Evolutionary conservation across 2,888 invertebrate species (phyloP).

Genomic region (Tubulanus polymorphus): DNA sequence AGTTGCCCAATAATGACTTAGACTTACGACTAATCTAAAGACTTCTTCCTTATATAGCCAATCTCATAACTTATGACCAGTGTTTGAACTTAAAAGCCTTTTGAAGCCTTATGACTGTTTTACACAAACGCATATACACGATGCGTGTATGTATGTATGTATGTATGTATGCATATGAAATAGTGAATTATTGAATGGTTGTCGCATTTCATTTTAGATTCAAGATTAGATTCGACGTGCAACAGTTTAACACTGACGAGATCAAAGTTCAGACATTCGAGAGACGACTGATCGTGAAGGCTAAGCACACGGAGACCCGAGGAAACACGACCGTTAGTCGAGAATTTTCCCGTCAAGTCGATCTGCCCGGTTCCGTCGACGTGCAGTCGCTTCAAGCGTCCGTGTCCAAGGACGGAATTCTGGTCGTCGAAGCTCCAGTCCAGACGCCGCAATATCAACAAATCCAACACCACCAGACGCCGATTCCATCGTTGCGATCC

Average conservation of each 20-base stretch:
- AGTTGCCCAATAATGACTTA: too few relatives aligned
- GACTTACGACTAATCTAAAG: too few relatives aligned
- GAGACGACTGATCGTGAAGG: conserved; percentile 38
- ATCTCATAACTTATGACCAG: conserved; percentile 29
- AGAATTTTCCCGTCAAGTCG: conserved; percentile 44
- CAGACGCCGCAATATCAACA: not conserved
- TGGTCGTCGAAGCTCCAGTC: conserved; percentile 40
- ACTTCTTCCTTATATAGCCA: too few relatives aligned
- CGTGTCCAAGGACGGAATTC: conserved; percentile 42
- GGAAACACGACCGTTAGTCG: conserved; percentile 34
- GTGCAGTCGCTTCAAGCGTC: conserved; percentile 38
- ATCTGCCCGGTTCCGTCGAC: conserved; percentile 41
- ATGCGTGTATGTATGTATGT: too few relatives aligned
- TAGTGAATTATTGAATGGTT: too few relatives aligned
- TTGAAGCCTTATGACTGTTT: not conserved
- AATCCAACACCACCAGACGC: not conserved
- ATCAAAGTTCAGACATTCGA: conserved; percentile 44
- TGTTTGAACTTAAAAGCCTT: conserved; percentile 33
- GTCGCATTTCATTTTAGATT: too few relatives aligned
- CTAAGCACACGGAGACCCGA: conserved; percentile 36
- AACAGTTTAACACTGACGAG: conserved; percentile 44
- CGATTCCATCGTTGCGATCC: not conserved
- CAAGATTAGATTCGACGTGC: conserved; percentile 43
- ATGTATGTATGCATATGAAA: too few relatives aligned
- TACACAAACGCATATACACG: too few relatives aligned